Conservation (phyloP, 1,140 invertebrate genomes). For the Pogonomyrmex barbatus region DNA sequence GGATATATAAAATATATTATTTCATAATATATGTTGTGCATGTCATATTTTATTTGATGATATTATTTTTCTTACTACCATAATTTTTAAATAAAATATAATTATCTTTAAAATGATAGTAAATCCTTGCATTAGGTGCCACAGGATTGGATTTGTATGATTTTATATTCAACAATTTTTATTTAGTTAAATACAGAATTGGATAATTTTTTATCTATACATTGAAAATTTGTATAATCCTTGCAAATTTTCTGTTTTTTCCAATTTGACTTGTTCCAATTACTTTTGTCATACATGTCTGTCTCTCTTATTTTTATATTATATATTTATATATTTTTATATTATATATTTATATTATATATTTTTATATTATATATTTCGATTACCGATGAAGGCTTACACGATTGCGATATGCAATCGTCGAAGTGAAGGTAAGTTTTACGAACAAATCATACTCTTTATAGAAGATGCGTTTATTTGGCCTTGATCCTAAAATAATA, state of each 20-base stretch:
- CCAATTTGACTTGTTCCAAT: neutral
- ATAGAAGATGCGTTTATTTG: slow-evolving; percentile 42
- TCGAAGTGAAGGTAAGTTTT: slow-evolving; percentile 44
- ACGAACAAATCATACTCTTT: slow-evolving; percentile 47
- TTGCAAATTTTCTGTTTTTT: neutral
- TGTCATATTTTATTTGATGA: neutral
- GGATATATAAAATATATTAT: neutral
- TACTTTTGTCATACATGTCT: neutral
- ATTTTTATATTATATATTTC: too few relatives aligned
- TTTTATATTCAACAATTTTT: slow-evolving; percentile 8
- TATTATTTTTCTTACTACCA: neutral
- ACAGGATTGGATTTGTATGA: neutral
- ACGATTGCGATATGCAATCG: slow-evolving; percentile 9
- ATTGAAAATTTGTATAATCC: neutral
- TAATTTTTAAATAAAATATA: neutral
- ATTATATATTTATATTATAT: too few relatives aligned
- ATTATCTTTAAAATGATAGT: neutral
- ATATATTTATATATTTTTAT: too few relatives aligned
- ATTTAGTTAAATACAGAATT: neutral
- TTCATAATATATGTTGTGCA: neutral
- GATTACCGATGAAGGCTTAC: slow-evolving; percentile 14
- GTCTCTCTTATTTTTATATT: slow-evolving; percentile 13
- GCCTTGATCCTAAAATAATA: slow-evolving; percentile 52
- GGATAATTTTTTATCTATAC: neutral
- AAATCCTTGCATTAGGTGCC: neutral